Evolutionary conservation across 2,888 invertebrate genomes (phyloP).

Genomic region (Eupithecia subumbrata): DNA sequence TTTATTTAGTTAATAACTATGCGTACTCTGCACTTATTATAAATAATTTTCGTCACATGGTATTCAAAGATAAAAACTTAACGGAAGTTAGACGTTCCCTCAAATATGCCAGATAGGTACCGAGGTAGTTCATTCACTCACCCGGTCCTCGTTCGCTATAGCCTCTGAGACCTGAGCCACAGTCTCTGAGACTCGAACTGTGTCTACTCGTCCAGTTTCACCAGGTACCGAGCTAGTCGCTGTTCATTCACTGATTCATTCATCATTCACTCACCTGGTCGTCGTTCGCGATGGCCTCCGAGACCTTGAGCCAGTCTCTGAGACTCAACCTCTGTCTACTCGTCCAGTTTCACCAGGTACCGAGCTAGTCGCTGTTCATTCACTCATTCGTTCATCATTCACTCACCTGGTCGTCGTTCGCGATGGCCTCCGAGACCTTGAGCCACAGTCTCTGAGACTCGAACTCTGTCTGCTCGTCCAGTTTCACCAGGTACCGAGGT

Average conservation of each 20-base stretch:
- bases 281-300: constrained; percentile 91
- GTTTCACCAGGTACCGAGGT: constrained; percentile 61
- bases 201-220: constrained; percentile 83
- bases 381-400: neutral
- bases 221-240: neutral
- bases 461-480: constrained; percentile 86
- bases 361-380: neutral
- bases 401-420: constrained; percentile 89
- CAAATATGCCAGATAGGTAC: no score
- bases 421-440: constrained; percentile 93
- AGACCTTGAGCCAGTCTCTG: constrained; percentile 92
- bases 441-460: constrained; percentile 96
- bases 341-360: constrained; percentile 30
- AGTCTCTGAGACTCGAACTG: constrained; percentile 94
- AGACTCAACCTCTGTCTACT: constrained; percentile 92
- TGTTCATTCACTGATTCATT: neutral
- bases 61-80: no score
- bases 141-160: constrained; percentile 91
- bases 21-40: no score
- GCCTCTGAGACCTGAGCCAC: constrained; percentile 95
- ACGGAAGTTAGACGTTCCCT: no score
- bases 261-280: constrained; percentile 86
- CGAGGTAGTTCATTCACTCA: constrained; percentile 41
- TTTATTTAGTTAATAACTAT: no score
- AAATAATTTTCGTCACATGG: no score